Evolutionary conservation across 1,140 invertebrate species (phyloP).

Genomic region (Coboldia fuscipes): DNA sequence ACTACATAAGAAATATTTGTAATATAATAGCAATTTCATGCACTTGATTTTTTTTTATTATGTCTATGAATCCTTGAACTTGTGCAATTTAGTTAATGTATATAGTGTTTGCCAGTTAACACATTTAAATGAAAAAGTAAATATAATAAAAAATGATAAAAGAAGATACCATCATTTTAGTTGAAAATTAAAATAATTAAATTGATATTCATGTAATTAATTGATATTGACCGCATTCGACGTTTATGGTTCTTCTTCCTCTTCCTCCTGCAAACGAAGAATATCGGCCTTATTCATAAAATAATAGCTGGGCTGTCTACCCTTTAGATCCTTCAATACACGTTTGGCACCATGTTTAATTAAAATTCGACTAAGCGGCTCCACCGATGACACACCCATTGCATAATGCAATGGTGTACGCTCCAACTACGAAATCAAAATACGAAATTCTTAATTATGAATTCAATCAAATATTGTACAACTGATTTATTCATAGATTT

Average conservation of each 20-base stretch:
- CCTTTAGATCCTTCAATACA: slow-evolving; percentile 65
- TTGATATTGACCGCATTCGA: neutral
- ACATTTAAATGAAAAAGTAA: too few species aligned
- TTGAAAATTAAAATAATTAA: neutral
- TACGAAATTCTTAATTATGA: neutral
- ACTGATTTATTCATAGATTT: slow-evolving; percentile 1
- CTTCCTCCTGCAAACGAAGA: slow-evolving; percentile 57
- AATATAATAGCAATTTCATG: too few species aligned
- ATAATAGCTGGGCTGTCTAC: slow-evolving; percentile 74
- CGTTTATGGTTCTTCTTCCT: slow-evolving; percentile 33
- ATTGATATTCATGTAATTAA: neutral
- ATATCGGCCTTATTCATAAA: slow-evolving; percentile 83
- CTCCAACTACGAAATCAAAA: slow-evolving; percentile 66
- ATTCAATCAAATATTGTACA: neutral
- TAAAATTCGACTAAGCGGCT: slow-evolving; percentile 52
- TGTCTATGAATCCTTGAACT: too few species aligned
- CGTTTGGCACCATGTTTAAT: slow-evolving; percentile 63
- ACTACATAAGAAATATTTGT: too few species aligned
- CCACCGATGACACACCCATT: slow-evolving; percentile 68
- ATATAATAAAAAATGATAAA: neutral
- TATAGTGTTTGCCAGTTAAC: too few species aligned
- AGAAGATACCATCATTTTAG: neutral
- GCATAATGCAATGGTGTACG: slow-evolving; percentile 72
- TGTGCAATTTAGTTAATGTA: too few species aligned
- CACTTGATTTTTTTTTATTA: too few species aligned